phyloP scores from a whole-genome alignment of 2,797 vertebrate species.

The Manis crassicaudata region DNA sequence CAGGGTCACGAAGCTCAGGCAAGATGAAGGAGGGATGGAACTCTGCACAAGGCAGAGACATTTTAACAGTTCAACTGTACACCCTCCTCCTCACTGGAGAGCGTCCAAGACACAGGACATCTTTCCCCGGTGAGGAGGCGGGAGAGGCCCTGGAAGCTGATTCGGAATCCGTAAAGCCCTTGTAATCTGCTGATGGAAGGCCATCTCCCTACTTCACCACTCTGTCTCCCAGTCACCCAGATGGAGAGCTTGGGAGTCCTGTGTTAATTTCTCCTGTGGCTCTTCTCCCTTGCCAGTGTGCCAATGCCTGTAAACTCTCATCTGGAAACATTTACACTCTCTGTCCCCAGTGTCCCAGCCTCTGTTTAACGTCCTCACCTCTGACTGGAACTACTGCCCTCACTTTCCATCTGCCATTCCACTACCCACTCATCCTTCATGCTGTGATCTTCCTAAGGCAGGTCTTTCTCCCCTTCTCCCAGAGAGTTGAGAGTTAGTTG shows the following conservation, averaged over 20 bases:
- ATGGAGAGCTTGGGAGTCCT: background rate
- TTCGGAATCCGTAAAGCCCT: background rate
- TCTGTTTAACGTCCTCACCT: background rate
- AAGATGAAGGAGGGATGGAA: background rate
- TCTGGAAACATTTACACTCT: background rate
- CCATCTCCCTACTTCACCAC: background rate
- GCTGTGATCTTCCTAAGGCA: background rate
- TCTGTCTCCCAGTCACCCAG: background rate
- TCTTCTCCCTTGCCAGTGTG: background rate
- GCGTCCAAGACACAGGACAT: background rate
- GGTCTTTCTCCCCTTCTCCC: background rate
- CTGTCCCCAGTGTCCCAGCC: background rate
- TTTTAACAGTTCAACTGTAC: background rate
- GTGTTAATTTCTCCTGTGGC: background rate
- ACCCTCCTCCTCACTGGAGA: background rate
- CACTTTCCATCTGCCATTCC: accelerated
- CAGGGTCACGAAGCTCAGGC: background rate
- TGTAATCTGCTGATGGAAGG: background rate
- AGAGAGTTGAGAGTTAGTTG: too few relatives aligned
- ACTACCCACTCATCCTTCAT: background rate
- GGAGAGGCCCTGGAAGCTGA: background rate
- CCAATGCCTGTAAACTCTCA: background rate
- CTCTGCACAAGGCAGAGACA: background rate
- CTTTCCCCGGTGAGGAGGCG: background rate
- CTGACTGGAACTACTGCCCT: accelerated